These are phyloP conservation scores for Pteronura brasiliensis DNA, from an alignment of 2,113 vertebrate species.

Conservation along the genomic window DNA sequence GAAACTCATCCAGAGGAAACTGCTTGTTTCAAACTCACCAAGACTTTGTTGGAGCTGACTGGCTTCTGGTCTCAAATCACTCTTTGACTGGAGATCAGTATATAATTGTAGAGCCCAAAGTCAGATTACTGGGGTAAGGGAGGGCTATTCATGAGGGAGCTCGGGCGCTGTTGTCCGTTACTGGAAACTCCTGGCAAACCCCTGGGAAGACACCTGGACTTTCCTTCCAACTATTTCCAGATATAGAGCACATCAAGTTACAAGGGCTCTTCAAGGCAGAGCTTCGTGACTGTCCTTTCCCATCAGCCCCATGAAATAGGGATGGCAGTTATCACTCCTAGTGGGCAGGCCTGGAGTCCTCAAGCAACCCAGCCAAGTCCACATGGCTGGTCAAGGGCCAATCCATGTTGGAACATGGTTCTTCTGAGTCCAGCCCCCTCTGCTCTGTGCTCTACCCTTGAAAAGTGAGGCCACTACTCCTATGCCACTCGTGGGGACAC, in stretches of 20 bases:
- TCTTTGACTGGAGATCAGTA: not conserved
- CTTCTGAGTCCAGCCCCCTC: not conserved
- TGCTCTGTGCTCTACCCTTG: not conserved
- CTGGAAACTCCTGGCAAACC: not conserved
- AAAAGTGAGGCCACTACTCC: not conserved
- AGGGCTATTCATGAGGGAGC: not conserved
- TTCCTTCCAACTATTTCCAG: not conserved
- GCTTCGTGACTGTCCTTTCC: not conserved
- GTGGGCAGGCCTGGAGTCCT: not conserved
- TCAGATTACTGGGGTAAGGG: not conserved
- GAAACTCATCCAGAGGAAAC: not conserved
- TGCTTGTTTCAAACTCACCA: not conserved
- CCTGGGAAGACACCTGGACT: not conserved
- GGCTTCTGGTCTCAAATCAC: slow-evolving; percentile 17
- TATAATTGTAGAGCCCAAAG: not conserved
- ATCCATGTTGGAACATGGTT: not conserved
- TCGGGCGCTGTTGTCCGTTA: not conserved
- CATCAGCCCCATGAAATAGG: not conserved
- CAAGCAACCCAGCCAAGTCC: not conserved
- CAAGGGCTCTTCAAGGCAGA: not conserved
- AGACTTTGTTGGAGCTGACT: slow-evolving; percentile 1
- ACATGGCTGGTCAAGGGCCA: not conserved
- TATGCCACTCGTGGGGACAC: not conserved
- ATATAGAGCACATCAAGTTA: not conserved
- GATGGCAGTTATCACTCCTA: not conserved